Conservation (phyloP, 2,113 vertebrate species). For the Apus apus region DNA sequence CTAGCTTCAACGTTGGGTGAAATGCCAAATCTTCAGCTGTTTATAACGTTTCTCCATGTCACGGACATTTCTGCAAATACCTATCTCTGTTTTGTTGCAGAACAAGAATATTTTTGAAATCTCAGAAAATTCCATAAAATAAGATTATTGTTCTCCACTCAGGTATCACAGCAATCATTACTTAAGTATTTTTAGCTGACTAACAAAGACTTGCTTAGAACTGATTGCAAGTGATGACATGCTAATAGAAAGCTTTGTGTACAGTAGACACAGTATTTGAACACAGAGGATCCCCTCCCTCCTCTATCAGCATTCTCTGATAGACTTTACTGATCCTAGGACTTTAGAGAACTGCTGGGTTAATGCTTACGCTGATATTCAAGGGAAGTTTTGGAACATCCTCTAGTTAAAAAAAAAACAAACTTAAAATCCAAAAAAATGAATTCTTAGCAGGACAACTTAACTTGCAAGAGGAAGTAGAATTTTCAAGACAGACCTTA, state of each 20-base stretch:
- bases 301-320: not conserved
- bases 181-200: constrained; percentile 14
- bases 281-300: not conserved
- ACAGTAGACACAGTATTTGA: not conserved
- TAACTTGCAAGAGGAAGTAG: not conserved
- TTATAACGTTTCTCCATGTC: not conserved
- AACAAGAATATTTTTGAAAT: constrained; percentile 29
- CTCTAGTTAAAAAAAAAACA: not conserved
- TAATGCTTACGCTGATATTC: not conserved
- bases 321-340: not conserved
- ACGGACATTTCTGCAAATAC: not conserved
- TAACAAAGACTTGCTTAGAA: constrained; percentile 25
- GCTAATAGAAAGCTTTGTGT: constrained; percentile 26
- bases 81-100: not conserved
- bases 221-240: constrained; percentile 48
- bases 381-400: not conserved
- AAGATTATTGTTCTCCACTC: constrained; percentile 11
- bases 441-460: not conserved
- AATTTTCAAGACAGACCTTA: not conserved
- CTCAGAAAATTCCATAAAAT: not conserved
- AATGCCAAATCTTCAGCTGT: not conserved
- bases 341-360: not conserved
- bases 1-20: not conserved
- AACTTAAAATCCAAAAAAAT: not conserved
- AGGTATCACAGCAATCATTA: not conserved